Conservation (phyloP, 2,113 vertebrate genomes). For the Ivindomyrus marchei region DNA sequence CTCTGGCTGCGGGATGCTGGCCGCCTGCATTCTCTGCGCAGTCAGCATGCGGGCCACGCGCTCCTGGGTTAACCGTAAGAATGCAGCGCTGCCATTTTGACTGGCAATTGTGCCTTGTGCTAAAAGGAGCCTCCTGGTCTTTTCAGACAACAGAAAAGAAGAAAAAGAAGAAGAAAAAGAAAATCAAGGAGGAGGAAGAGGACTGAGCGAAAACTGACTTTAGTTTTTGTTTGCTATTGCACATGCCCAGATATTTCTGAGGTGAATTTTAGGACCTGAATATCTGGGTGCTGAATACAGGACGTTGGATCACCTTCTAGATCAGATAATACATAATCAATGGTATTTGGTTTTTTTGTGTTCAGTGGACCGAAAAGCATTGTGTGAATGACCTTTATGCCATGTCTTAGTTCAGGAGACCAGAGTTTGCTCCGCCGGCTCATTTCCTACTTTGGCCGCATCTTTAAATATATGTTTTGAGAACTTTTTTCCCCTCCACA, state of each 20-base stretch:
- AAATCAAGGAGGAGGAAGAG: slow-evolving; percentile 49
- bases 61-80: not conserved
- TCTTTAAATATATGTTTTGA: not conserved
- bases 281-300: not conserved
- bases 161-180: slow-evolving; percentile 68
- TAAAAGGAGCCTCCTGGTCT: slow-evolving; percentile 23
- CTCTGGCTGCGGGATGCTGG: not conserved
- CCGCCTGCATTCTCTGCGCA: not conserved
- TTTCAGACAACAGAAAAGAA: slow-evolving; percentile 81
- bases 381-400: not conserved
- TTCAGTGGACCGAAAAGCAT: not conserved
- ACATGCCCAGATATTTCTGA: not conserved
- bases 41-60: not conserved
- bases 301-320: not conserved
- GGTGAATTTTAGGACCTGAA: not conserved
- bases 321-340: not conserved
- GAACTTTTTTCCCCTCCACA: not conserved
- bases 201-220: slow-evolving; percentile 26
- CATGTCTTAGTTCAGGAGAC: not conserved
- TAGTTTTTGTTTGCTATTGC: slow-evolving; percentile 19
- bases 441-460: not conserved
- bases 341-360: not conserved
- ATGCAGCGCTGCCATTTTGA: not conserved
- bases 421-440: not conserved
- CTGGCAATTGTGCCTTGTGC: not conserved